Conservation (phyloP, 2,888 invertebrate species). For the Epiblema foenella region DNA sequence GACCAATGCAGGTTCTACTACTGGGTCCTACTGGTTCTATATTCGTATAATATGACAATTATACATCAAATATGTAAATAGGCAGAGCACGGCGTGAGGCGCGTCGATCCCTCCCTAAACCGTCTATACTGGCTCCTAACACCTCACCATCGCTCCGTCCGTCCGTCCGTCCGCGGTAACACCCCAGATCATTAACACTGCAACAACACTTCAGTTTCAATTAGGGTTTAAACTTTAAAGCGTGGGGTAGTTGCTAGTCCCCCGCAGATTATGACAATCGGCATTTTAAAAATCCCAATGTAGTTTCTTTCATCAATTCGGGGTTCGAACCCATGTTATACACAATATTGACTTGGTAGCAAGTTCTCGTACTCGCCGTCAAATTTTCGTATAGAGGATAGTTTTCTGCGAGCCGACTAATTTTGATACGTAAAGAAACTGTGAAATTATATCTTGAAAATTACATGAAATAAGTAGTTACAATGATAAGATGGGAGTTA, state of each 20-base stretch:
- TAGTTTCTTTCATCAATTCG: neutral
- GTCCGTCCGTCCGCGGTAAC: constrained; percentile 45
- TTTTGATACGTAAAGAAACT: too few relatives aligned
- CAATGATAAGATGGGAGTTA: too few relatives aligned
- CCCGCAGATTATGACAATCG: constrained; percentile 79
- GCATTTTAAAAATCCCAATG: constrained; percentile 47
- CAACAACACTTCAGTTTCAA: constrained; percentile 50
- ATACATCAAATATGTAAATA: neutral
- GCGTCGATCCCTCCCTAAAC: neutral
- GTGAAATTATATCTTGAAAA: neutral
- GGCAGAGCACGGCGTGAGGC: neutral
- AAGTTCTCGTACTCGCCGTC: neutral
- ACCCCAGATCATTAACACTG: constrained; percentile 49
- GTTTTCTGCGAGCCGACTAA: neutral
- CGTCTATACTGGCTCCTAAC: constrained; percentile 43
- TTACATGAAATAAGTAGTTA: neutral
- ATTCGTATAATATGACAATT: neutral
- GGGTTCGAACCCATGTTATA: constrained; percentile 18
- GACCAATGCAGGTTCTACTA: constrained; percentile 57
- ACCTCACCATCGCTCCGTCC: constrained; percentile 52
- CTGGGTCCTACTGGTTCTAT: constrained; percentile 3
- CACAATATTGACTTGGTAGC: neutral
- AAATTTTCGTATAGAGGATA: neutral
- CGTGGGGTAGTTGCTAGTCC: constrained; percentile 52
- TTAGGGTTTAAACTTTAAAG: constrained; percentile 35